Percentiles rank a stretch among this genome's conserved stretches.
These are phyloP conservation scores for Anolis apletophallus DNA, from an alignment of 2,797 vertebrate genomes.

Conservation along the genomic window DNA sequence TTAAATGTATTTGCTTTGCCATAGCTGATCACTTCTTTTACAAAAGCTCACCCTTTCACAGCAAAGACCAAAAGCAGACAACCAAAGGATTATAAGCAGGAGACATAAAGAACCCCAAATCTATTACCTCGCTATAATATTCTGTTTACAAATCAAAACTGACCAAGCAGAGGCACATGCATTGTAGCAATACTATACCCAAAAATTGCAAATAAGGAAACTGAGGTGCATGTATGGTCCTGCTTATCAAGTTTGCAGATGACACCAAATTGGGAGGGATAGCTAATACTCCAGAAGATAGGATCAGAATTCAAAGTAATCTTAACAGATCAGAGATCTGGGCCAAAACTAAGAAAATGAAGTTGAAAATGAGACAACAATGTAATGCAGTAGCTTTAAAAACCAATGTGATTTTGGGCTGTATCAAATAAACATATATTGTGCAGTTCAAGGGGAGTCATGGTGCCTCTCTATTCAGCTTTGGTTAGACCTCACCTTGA, in stretches of 20 bases:
- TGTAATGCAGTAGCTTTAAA: too few relatives aligned
- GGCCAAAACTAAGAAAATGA: too few relatives aligned
- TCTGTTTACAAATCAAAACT: conserved; percentile 19
- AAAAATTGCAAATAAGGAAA: not conserved
- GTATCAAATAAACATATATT: too few relatives aligned
- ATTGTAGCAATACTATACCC: not conserved
- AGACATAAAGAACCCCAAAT: conserved; percentile 29
- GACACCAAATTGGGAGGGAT: too few relatives aligned
- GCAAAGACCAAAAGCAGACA: conserved; percentile 29
- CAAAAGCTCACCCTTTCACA: not conserved
- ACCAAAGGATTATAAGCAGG: conserved; percentile 24
- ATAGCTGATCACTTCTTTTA: conserved; percentile 43
- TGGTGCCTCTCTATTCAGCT: too few relatives aligned
- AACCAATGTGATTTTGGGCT: too few relatives aligned
- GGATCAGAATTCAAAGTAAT: too few relatives aligned
- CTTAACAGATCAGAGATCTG: too few relatives aligned
- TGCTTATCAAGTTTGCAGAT: not conserved
- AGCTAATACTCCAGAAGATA: too few relatives aligned
- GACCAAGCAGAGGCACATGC: conserved; percentile 11
- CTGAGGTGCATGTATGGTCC: not conserved
- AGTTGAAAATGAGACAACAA: too few relatives aligned
- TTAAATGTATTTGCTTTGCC: conserved; percentile 46
- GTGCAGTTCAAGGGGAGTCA: too few relatives aligned
- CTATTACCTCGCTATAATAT: not conserved
- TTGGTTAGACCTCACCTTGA: too few relatives aligned